Percentiles rank a stretch among this genome's conserved stretches.
Evolutionary conservation across 2,888 invertebrate genomes (phyloP).

Genomic region (Caenorhabditis zanzibari): DNA sequence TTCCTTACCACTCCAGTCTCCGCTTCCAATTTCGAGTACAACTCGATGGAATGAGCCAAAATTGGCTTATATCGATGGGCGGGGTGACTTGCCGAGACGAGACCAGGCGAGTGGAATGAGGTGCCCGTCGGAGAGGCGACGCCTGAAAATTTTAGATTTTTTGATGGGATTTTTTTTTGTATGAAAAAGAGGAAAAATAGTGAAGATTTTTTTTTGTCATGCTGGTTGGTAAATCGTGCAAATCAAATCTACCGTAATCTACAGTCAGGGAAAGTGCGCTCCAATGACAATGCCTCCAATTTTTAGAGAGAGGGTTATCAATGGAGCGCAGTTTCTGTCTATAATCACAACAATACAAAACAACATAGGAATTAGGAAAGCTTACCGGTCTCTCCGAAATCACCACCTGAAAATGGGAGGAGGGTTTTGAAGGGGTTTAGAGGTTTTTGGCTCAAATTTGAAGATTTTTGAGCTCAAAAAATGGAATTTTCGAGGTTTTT

Average conservation of each 20-base stretch:
- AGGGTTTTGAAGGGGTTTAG: background rate
- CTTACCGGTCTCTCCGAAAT: conserved; percentile 38
- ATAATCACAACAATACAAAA: no score
- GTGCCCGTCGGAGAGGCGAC: conserved; percentile 74
- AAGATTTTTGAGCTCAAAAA: background rate
- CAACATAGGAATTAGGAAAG: no score
- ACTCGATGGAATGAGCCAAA: conserved; percentile 83
- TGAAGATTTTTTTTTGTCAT: background rate
- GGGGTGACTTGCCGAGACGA: conserved; percentile 84
- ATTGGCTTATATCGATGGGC: conserved; percentile 85
- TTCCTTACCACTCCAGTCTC: conserved; percentile 84
- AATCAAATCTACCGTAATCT: no score
- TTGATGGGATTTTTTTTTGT: background rate
- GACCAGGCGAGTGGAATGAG: conserved; percentile 77
- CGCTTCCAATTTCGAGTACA: conserved; percentile 84
- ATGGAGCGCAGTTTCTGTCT: no score
- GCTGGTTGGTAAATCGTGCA: no score
- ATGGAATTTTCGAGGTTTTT: no score
- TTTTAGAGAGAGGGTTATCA: no score
- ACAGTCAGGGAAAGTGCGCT: no score
- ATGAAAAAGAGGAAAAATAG: background rate
- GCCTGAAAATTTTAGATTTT: no score
- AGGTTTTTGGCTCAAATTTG: background rate
- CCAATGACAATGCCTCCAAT: no score
- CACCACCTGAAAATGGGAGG: conserved; percentile 46